Conservation (phyloP, 2,888 invertebrate genomes). For the Phengaris arion region DNA sequence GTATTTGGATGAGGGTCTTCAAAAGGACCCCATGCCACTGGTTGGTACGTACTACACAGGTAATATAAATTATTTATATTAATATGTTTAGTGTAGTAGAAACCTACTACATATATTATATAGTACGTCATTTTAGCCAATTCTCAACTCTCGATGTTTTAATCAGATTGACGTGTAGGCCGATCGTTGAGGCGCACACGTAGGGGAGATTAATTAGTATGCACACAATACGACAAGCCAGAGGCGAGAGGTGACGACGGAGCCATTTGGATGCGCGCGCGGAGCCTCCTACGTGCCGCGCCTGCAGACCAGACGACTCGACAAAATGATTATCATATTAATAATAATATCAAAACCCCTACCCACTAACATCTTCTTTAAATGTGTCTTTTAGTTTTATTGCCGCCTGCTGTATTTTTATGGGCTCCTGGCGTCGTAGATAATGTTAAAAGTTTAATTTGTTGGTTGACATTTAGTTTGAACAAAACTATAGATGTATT, state of each 20-base stretch:
- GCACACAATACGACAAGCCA: conserved; percentile 56
- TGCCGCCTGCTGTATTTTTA: not conserved
- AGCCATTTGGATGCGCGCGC: conserved; percentile 63
- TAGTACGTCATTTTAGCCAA: too few relatives aligned
- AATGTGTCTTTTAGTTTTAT: conserved; percentile 17
- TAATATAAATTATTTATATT: too few relatives aligned
- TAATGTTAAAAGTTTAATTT: not conserved
- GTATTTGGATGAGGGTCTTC: too few relatives aligned
- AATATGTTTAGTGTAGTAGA: too few relatives aligned
- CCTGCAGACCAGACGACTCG: conserved; percentile 48
- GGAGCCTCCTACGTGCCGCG: conserved; percentile 52
- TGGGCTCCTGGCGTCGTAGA: not conserved
- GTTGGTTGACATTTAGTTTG: not conserved
- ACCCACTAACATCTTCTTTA: conserved; percentile 16
- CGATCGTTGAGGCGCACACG: conserved; percentile 29
- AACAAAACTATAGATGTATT: too few relatives aligned
- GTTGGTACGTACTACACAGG: too few relatives aligned
- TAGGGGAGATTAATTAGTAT: conserved; percentile 58
- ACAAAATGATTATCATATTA: conserved; percentile 56
- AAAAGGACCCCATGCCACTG: too few relatives aligned
- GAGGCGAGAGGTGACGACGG: conserved; percentile 68
- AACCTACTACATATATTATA: too few relatives aligned
- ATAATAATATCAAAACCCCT: conserved; percentile 46
- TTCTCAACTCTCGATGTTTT: not conserved
- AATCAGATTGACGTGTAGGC: not conserved